Evolutionary conservation across 2,888 invertebrate species (phyloP).

Genomic region (Troglohyphantes excavatus): DNA sequence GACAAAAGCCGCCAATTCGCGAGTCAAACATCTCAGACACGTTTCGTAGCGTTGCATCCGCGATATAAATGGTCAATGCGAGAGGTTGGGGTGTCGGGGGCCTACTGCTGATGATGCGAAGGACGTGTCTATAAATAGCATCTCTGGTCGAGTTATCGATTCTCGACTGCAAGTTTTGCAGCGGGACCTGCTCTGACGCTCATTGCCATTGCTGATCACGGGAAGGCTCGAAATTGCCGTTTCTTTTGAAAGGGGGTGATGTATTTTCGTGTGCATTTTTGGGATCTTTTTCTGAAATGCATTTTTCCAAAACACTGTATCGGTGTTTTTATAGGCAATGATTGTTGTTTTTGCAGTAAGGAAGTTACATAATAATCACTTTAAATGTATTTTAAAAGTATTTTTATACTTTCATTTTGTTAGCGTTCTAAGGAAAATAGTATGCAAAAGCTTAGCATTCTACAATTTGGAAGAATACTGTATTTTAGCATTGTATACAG

Average conservation of each 20-base stretch:
- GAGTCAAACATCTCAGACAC: conserved; percentile 2
- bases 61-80: conserved; percentile 27
- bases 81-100: neutral
- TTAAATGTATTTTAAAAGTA: too few relatives aligned
- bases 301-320: too few relatives aligned
- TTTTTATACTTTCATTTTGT: too few relatives aligned
- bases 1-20: neutral
- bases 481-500: too few relatives aligned
- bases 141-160: conserved; percentile 64
- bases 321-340: too few relatives aligned
- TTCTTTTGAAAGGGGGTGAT: neutral
- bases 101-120: conserved; percentile 60
- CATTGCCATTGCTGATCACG: conserved; percentile 43
- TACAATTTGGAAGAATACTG: too few relatives aligned
- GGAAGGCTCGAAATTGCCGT: neutral
- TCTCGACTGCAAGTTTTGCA: neutral
- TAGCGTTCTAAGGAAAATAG: too few relatives aligned
- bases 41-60: conserved; percentile 1
- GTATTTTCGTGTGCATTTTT: too few relatives aligned
- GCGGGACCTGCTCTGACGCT: neutral
- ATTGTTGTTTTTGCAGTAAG: too few relatives aligned
- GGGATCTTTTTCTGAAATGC: too few relatives aligned
- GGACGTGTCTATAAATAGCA: conserved; percentile 69
- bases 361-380: too few relatives aligned
- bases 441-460: too few relatives aligned